A percentile compares a stretch with the other conserved stretches of the same genome.
Conservation (phyloP, 2,113 vertebrate genomes). For the Spheniscus mendiculus region DNA sequence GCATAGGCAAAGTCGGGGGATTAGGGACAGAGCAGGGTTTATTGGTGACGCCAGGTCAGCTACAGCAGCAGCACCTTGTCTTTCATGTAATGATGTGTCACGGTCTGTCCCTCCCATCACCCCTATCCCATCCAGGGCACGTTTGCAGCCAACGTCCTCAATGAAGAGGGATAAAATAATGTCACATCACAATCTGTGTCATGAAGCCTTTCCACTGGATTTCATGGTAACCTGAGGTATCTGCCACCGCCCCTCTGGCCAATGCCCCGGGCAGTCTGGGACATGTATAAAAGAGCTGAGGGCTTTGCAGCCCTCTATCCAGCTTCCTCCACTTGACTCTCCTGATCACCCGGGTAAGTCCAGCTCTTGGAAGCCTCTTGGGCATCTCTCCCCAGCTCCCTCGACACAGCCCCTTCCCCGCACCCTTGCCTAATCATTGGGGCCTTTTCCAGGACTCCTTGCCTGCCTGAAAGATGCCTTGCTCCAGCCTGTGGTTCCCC, state of each 20-base stretch:
- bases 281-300: neutral
- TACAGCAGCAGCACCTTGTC: neutral
- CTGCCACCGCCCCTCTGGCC: neutral
- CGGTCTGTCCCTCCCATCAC: rapidly evolving
- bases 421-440: too few relatives aligned
- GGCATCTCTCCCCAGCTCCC: too few relatives aligned
- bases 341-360: too few relatives aligned
- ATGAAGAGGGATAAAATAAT: rapidly evolving
- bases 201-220: neutral
- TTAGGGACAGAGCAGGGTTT: neutral
- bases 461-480: too few relatives aligned
- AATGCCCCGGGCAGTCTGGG: neutral
- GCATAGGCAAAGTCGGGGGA: neutral
- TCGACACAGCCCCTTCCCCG: too few relatives aligned
- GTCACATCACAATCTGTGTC: neutral
- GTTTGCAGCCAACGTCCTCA: neutral
- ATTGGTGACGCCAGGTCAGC: neutral
- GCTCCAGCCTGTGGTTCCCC: too few relatives aligned
- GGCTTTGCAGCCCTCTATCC: neutral
- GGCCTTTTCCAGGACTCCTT: too few relatives aligned
- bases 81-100: neutral
- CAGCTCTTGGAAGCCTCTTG: too few relatives aligned
- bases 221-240: too few relatives aligned
- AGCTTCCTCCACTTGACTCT: too few relatives aligned
- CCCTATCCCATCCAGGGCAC: neutral